Evolutionary conservation across 2,888 invertebrate genomes (phyloP).

Genomic region (Ecdyonurus torrentis): DNA sequence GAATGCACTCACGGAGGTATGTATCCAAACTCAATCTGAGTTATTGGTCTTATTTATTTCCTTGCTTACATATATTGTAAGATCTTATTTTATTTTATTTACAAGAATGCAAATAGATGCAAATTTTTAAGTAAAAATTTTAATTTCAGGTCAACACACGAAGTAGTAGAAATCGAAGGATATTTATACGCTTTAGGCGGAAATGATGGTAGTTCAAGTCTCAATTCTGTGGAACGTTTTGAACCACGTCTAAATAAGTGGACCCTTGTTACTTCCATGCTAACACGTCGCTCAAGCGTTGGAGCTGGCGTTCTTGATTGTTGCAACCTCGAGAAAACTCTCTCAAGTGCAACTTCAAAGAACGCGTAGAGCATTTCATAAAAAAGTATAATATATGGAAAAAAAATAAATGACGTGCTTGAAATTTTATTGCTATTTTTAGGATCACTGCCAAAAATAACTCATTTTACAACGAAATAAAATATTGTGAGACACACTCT

Average conservation of each 20-base stretch:
- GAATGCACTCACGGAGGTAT: conserved; percentile 48
- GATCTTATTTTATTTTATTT: background rate
- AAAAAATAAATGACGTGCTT: too few relatives aligned
- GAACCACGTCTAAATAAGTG: conserved; percentile 47
- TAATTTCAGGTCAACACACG: conserved; percentile 42
- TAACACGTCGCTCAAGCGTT: conserved; percentile 42
- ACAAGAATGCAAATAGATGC: background rate
- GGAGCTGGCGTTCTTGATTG: conserved; percentile 49
- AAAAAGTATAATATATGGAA: too few relatives aligned
- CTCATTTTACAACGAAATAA: too few relatives aligned
- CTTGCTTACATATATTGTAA: too few relatives aligned
- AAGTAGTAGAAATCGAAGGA: conserved; percentile 45
- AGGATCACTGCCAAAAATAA: too few relatives aligned
- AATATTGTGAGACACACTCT: too few relatives aligned
- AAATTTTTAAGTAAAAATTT: background rate
- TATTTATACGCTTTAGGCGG: conserved; percentile 47
- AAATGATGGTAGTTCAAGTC: conserved; percentile 49
- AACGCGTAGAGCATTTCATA: too few relatives aligned
- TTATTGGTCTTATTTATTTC: too few relatives aligned
- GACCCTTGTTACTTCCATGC: conserved; percentile 47
- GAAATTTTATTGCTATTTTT: too few relatives aligned
- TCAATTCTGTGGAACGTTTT: conserved; percentile 50
- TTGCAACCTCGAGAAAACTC: conserved; percentile 6
- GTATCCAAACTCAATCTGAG: too few relatives aligned
- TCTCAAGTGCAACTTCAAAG: background rate